Percentiles rank a stretch among this genome's conserved stretches.
Conservation (phyloP, 1,140 invertebrate genomes). For the Drosophila ercepeae region DNA sequence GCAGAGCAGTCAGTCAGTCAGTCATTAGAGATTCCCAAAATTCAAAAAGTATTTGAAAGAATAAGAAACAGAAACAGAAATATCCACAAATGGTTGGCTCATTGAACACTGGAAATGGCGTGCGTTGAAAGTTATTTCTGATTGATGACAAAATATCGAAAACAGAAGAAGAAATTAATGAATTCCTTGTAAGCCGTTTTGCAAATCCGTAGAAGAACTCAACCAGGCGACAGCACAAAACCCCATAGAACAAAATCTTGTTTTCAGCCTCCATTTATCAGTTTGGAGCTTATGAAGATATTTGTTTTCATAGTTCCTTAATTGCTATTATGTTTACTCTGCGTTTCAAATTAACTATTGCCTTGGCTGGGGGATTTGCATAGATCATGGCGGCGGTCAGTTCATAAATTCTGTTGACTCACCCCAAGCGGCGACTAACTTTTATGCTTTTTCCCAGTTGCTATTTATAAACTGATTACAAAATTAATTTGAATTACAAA, state of each 20-base stretch:
- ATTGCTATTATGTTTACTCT: constrained; percentile 74
- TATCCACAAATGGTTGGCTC: constrained; percentile 43
- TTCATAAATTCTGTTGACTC: constrained; percentile 41
- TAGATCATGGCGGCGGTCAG: constrained; percentile 28
- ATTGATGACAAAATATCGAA: constrained; percentile 77
- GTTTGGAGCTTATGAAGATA: constrained; percentile 57
- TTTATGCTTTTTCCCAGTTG: constrained; percentile 37
- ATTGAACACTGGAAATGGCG: constrained; percentile 67
- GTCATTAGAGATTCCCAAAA: background rate
- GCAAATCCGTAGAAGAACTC: constrained; percentile 29
- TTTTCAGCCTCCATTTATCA: constrained; percentile 67
- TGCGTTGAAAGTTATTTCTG: constrained; percentile 82
- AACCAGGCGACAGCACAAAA: constrained; percentile 4
- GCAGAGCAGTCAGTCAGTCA: constrained; percentile 50
- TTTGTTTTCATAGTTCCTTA: constrained; percentile 66
- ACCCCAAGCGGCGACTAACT: constrained; percentile 35
- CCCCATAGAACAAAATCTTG: constrained; percentile 51
- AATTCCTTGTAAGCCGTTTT: constrained; percentile 71
- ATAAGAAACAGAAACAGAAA: constrained; percentile 23
- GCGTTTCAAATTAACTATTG: constrained; percentile 40
- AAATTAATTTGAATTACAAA: constrained; percentile 75
- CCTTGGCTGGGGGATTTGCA: constrained; percentile 68
- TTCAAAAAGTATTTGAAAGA: constrained; percentile 8
- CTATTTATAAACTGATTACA: constrained; percentile 72
- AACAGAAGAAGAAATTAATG: constrained; percentile 71